phyloP scores from a whole-genome alignment of 1,140 invertebrate genomes.

The Solenopsis fugax region DNA sequence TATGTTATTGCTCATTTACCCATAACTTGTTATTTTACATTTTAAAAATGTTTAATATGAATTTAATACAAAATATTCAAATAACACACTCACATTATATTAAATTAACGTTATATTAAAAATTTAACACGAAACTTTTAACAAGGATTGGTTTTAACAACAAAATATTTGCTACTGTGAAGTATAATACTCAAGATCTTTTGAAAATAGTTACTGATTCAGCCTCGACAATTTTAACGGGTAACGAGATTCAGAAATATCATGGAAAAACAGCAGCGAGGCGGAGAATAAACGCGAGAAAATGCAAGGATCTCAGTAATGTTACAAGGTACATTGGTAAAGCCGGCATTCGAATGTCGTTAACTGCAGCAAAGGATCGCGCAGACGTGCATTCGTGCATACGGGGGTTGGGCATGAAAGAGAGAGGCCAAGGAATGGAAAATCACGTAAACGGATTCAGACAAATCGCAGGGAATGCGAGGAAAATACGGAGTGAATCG shows the following conservation, averaged over 20 bases:
- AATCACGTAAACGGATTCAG: slow-evolving; percentile 60
- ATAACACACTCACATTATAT: too few species aligned
- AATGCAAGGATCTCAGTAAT: slow-evolving; percentile 40
- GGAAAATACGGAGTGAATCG: slow-evolving; percentile 49
- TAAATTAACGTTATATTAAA: too few species aligned
- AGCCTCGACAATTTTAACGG: neutral
- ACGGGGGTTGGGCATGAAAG: neutral
- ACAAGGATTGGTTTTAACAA: too few species aligned
- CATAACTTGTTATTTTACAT: too few species aligned
- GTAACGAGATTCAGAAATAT: slow-evolving; percentile 30
- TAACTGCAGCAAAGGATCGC: slow-evolving; percentile 54
- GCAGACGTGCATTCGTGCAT: slow-evolving; percentile 51
- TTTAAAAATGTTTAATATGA: too few species aligned
- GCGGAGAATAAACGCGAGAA: slow-evolving; percentile 34
- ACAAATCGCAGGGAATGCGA: slow-evolving; percentile 52
- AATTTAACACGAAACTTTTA: too few species aligned
- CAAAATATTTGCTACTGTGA: too few species aligned
- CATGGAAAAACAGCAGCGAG: slow-evolving; percentile 29
- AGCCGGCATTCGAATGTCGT: slow-evolving; percentile 56
- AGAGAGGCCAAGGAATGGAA: slow-evolving; percentile 31
- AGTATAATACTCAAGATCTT: neutral
- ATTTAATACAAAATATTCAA: too few species aligned
- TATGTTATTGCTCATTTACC: too few species aligned
- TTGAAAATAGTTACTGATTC: slow-evolving; percentile 17
- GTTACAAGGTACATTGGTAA: slow-evolving; percentile 40